Evolutionary conservation across 2,113 vertebrate species (phyloP).

Genomic region (Aviceda subcristata): DNA sequence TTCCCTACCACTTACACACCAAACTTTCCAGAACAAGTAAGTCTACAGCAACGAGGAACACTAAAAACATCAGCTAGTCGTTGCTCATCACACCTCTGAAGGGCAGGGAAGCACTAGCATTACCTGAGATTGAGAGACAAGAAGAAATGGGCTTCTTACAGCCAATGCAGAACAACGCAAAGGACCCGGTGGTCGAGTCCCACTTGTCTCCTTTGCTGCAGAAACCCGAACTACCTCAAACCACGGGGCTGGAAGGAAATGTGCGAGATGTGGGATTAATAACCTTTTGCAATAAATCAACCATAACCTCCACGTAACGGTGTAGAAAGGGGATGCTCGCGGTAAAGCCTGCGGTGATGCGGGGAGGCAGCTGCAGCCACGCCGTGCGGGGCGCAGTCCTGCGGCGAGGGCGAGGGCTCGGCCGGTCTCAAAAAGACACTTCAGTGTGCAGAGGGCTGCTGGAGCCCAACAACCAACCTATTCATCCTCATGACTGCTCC

Average conservation of each 20-base stretch:
- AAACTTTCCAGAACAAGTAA: background rate
- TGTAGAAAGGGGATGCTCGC: background rate
- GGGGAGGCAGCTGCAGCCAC: slow-evolving; percentile 20
- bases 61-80: background rate
- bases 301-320: rapidly evolving
- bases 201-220: background rate
- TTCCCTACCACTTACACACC: background rate
- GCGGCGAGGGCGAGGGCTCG: background rate
- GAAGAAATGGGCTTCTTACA: background rate
- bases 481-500: slow-evolving; percentile 25
- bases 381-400: background rate
- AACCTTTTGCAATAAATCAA: background rate
- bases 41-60: background rate
- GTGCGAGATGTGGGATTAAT: background rate
- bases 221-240: background rate
- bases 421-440: background rate
- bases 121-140: background rate
- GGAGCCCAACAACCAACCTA: background rate
- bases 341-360: background rate
- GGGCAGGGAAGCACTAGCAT: background rate
- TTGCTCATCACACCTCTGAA: background rate
- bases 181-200: rapidly evolving
- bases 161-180: background rate
- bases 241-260: rapidly evolving
- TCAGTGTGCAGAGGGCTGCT: background rate